These are phyloP conservation scores for Formicarius rufipectus DNA, from an alignment of 2,113 vertebrate genomes.

Conservation along the genomic window DNA sequence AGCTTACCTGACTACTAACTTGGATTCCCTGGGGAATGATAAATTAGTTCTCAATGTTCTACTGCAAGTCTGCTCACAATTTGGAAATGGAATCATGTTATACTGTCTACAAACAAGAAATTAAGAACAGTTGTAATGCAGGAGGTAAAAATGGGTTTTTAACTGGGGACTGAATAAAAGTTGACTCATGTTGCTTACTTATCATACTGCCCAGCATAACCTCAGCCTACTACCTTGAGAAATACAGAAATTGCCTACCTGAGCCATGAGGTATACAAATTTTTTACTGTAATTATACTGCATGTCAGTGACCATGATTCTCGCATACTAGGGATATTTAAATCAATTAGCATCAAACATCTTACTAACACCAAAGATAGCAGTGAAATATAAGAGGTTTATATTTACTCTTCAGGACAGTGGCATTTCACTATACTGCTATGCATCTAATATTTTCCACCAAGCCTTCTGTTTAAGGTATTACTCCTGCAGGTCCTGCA, in stretches of 20 bases:
- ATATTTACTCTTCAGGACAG: background rate
- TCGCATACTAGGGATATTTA: background rate
- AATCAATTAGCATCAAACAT: background rate
- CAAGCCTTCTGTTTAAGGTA: background rate
- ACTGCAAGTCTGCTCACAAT: background rate
- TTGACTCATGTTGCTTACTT: fast-evolving
- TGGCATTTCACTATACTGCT: background rate
- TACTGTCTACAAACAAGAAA: background rate
- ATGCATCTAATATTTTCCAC: background rate
- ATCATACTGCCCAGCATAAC: background rate
- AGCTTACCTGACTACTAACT: background rate
- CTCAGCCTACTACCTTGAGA: background rate
- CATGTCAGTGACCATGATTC: background rate
- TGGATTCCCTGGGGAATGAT: background rate
- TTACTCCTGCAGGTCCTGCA: background rate
- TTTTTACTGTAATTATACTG: background rate
- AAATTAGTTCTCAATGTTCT: background rate
- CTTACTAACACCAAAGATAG: background rate
- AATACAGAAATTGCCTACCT: background rate
- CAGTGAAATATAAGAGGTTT: background rate
- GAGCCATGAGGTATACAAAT: background rate
- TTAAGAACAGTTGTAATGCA: background rate
- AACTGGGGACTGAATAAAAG: background rate
- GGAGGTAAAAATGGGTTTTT: background rate
- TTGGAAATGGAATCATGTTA: background rate